Conservation (phyloP, 1,140 invertebrate species). For the Sinonovacula constricta region DNA sequence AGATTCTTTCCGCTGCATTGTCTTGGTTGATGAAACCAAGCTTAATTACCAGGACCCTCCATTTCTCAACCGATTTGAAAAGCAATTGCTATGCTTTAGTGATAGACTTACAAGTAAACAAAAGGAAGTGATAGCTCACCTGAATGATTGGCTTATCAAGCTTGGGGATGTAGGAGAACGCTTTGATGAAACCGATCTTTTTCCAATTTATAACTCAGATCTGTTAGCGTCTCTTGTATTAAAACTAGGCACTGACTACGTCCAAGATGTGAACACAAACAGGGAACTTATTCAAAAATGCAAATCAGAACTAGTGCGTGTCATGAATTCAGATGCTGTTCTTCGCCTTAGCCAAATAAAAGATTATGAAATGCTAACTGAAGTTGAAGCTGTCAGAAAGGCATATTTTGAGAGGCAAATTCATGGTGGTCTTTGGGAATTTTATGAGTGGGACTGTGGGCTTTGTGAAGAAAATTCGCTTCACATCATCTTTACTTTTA, state of each 20-base stretch:
- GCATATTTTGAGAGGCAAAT: constrained; percentile 50
- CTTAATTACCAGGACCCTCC: constrained; percentile 64
- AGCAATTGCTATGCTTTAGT: constrained; percentile 58
- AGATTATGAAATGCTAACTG: background rate
- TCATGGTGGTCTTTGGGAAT: constrained; percentile 53
- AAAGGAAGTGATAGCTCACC: background rate
- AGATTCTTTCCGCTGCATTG: constrained; percentile 66
- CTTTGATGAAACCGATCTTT: constrained; percentile 37
- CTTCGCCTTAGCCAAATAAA: constrained; percentile 37
- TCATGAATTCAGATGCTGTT: constrained; percentile 56
- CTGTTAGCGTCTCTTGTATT: constrained; percentile 56
- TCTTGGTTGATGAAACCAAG: constrained; percentile 64
- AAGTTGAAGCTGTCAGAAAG: constrained; percentile 15
- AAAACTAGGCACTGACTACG: background rate
- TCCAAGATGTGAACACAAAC: background rate
- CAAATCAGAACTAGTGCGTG: constrained; percentile 39
- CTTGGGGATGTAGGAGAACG: constrained; percentile 18
- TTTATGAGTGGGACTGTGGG: background rate
- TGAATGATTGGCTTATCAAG: constrained; percentile 11
- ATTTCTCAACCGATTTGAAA: constrained; percentile 72
- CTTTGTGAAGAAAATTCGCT: background rate
- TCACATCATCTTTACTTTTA: constrained; percentile 47
- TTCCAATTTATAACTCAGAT: constrained; percentile 52
- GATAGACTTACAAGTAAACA: constrained; percentile 47
- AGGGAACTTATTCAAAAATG: background rate